These are phyloP conservation scores for Ephestia elutella DNA, from an alignment of 1,140 invertebrate species.

Conservation along the genomic window DNA sequence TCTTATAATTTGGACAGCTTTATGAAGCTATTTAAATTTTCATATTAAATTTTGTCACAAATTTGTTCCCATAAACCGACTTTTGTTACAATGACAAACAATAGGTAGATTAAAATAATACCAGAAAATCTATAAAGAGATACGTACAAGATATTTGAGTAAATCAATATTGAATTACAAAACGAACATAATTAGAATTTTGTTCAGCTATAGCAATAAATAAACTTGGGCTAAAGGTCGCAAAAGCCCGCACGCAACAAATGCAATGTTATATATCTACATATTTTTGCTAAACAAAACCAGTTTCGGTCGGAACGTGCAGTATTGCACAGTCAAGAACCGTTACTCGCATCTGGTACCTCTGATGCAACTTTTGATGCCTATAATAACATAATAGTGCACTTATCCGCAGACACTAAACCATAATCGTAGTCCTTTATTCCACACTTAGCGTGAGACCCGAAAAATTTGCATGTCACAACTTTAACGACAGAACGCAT, in stretches of 20 bases:
- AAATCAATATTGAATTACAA: slow-evolving; percentile 1
- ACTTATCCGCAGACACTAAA: slow-evolving; percentile 27
- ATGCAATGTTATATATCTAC: slow-evolving; percentile 44
- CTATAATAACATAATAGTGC: slow-evolving; percentile 63
- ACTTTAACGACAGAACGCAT: slow-evolving; percentile 57
- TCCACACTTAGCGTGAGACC: slow-evolving; percentile 19
- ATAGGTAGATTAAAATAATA: too few relatives aligned
- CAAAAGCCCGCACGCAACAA: slow-evolving; percentile 50
- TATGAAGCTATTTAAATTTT: too few relatives aligned
- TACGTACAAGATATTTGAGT: neutral
- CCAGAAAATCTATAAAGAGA: too few relatives aligned
- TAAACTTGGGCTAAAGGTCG: slow-evolving; percentile 45
- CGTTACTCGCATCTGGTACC: slow-evolving; percentile 43
- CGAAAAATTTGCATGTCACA: slow-evolving; percentile 48
- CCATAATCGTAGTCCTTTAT: slow-evolving; percentile 14
- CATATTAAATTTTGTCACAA: too few relatives aligned
- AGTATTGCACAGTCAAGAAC: slow-evolving; percentile 45
- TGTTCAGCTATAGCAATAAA: slow-evolving; percentile 23
- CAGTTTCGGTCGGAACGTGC: slow-evolving; percentile 34
- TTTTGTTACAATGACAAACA: too few relatives aligned
- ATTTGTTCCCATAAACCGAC: too few relatives aligned
- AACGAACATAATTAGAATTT: slow-evolving; percentile 13
- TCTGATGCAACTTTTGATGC: slow-evolving; percentile 58
- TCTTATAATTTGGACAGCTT: too few relatives aligned
- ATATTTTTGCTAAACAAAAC: slow-evolving; percentile 51